These are phyloP conservation scores for Zaprionus bogoriensis DNA, from an alignment of 2,888 invertebrate species.

Conservation along the genomic window DNA sequence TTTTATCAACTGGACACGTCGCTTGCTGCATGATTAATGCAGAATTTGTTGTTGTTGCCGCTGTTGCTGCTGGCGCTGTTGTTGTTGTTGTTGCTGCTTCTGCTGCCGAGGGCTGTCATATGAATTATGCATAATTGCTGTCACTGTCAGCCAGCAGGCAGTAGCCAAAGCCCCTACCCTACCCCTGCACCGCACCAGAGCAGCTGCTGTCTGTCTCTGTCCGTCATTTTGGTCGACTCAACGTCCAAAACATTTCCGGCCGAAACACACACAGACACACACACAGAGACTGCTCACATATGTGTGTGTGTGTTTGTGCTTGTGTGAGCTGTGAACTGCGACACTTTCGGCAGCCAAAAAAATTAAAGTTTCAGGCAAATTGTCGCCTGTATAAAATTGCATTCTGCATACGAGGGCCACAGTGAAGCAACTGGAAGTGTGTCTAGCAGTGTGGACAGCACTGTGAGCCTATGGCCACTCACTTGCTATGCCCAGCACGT, in stretches of 20 bases:
- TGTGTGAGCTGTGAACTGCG: conserved; percentile 36
- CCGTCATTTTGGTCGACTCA: conserved; percentile 10
- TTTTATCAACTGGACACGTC: conserved; percentile 30
- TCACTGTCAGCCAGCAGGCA: conserved; percentile 37
- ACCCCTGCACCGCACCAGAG: neutral
- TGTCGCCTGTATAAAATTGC: conserved; percentile 11
- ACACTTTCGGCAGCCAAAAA: conserved; percentile 33
- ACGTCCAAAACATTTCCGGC: conserved; percentile 30
- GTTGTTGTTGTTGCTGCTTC: conserved; percentile 25
- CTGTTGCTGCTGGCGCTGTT: conserved; percentile 7
- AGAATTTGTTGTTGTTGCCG: conserved; percentile 21
- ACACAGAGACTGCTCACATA: neutral
- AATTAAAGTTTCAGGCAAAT: conserved; percentile 52
- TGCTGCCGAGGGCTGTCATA: conserved; percentile 42
- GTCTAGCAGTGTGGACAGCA: neutral
- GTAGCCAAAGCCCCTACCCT: neutral
- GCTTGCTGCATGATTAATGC: conserved; percentile 59
- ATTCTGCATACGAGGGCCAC: conserved; percentile 45
- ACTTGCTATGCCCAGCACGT: conserved; percentile 62
- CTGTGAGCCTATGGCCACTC: conserved; percentile 15
- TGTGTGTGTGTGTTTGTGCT: conserved; percentile 20
- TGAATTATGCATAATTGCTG: conserved; percentile 74
- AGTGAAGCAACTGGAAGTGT: conserved; percentile 19
- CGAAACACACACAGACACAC: no score
- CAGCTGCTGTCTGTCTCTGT: conserved; percentile 1